These are phyloP conservation scores for Hesperophylax magnus DNA, from an alignment of 1,140 invertebrate genomes.

Conservation along the genomic window DNA sequence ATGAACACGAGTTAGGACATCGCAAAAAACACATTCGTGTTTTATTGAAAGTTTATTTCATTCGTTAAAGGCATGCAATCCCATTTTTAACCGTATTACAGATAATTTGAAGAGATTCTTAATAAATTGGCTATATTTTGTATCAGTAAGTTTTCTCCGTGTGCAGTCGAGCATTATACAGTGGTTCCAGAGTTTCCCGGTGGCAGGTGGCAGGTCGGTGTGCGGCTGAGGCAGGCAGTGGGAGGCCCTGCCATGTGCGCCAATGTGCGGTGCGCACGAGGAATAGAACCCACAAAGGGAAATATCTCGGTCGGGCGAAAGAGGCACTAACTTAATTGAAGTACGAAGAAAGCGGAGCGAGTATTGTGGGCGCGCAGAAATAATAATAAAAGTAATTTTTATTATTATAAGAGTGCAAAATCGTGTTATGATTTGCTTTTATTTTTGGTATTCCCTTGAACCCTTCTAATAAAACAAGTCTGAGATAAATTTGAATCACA, in stretches of 20 bases:
- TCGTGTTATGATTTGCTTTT: background rate
- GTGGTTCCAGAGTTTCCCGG: too few relatives aligned
- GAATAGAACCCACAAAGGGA: background rate
- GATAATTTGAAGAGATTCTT: too few relatives aligned
- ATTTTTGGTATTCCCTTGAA: background rate
- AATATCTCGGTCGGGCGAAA: background rate
- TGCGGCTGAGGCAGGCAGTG: background rate
- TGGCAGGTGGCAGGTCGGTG: too few relatives aligned
- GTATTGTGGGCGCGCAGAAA: background rate
- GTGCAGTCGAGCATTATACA: too few relatives aligned
- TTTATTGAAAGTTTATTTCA: too few relatives aligned
- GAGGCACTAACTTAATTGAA: constrained; percentile 13
- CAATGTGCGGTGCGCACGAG: background rate
- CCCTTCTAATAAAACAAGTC: background rate
- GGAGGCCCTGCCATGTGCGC: background rate
- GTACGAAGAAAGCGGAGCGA: background rate
- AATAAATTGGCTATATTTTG: too few relatives aligned
- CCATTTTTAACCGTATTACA: too few relatives aligned
- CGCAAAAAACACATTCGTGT: too few relatives aligned
- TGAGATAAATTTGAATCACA: background rate
- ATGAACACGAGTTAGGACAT: too few relatives aligned
- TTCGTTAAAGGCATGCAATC: too few relatives aligned
- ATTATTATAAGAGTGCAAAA: background rate
- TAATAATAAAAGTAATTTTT: background rate
- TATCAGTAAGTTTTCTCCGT: too few relatives aligned